Percentiles rank a stretch among this genome's conserved stretches.
These are phyloP conservation scores for Taxidea taxus DNA, from an alignment of 2,113 vertebrate species.

Conservation along the genomic window DNA sequence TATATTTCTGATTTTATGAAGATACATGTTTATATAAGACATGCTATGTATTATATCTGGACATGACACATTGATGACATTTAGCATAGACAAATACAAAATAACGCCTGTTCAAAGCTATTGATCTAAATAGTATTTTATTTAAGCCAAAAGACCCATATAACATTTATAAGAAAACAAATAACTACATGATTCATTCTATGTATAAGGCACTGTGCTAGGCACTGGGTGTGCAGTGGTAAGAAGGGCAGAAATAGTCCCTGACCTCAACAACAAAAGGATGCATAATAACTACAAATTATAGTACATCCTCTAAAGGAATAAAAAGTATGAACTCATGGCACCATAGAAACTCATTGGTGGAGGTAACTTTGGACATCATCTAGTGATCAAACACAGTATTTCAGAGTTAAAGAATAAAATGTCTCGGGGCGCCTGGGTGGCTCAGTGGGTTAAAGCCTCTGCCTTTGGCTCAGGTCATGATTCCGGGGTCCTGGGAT, in stretches of 20 bases:
- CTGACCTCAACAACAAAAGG: background rate
- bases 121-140: background rate
- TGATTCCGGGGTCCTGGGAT: no score
- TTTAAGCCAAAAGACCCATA: background rate
- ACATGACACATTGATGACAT: background rate
- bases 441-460: no score
- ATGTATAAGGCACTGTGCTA: background rate
- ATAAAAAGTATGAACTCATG: background rate
- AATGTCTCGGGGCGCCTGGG: no score
- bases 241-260: background rate
- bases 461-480: no score
- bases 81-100: background rate
- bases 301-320: background rate
- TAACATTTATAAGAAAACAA: background rate
- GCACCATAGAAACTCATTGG: background rate
- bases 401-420: background rate
- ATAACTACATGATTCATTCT: background rate
- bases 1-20: background rate
- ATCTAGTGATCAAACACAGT: background rate
- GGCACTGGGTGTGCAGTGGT: rapidly evolving
- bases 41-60: background rate
- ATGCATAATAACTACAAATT: background rate
- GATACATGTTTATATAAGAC: background rate
- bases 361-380: background rate
- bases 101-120: background rate